Percentiles rank a stretch among this genome's conserved stretches.
phyloP scores from a whole-genome alignment of 2,797 vertebrate genomes.

The Mycteria americana region DNA sequence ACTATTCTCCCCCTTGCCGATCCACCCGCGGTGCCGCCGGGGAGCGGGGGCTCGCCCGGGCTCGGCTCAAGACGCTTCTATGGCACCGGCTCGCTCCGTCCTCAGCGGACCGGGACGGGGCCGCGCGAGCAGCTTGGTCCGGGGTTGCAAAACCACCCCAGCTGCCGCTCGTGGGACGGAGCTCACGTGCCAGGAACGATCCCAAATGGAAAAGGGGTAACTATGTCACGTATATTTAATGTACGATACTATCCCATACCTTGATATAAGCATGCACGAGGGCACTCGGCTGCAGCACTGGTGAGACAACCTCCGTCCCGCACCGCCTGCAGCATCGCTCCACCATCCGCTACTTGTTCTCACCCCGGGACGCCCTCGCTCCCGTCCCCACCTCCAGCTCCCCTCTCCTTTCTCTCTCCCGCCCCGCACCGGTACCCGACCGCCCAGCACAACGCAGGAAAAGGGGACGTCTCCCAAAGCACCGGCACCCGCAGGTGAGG shows the following conservation, averaged over 20 bases:
- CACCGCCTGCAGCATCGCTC: not conserved
- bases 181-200: not conserved
- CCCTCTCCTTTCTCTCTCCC: not conserved
- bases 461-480: not conserved
- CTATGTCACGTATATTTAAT: accelerated
- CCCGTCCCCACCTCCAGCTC: not conserved
- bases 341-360: not conserved
- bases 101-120: not conserved
- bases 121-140: accelerated
- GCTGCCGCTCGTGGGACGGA: not conserved
- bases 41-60: accelerated
- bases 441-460: too few relatives aligned
- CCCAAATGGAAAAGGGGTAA: not conserved
- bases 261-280: accelerated
- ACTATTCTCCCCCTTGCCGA: accelerated
- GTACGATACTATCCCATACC: accelerated
- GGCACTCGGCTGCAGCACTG: not conserved
- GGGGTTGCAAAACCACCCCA: not conserved
- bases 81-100: not conserved
- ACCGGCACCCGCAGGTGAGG: too few relatives aligned
- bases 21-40: accelerated
- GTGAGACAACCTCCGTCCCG: not conserved
- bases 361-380: accelerated
- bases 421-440: accelerated
- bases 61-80: accelerated